These are phyloP conservation scores for Lethenteron reissneri DNA, from an alignment of 2,113 vertebrate genomes.

Conservation along the genomic window DNA sequence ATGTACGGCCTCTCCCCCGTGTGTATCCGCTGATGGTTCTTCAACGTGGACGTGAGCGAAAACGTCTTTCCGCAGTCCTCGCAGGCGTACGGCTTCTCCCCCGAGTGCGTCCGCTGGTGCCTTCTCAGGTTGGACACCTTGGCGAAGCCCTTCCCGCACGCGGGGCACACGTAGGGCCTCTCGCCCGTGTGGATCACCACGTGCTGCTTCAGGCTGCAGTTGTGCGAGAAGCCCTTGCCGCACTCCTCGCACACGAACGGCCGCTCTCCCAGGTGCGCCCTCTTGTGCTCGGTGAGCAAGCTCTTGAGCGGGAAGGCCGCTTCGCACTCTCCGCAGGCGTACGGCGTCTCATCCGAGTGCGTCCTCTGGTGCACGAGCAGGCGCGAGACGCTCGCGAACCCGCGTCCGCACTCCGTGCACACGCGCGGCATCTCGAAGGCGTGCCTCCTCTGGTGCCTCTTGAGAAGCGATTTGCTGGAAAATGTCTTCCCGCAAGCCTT, in stretches of 20 bases:
- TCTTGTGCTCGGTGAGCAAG: neutral
- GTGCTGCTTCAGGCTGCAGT: neutral
- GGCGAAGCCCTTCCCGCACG: neutral
- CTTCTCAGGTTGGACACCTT: neutral
- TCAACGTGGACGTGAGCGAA: conserved; percentile 1
- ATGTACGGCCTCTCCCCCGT: conserved; percentile 5
- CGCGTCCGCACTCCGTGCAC: conserved; percentile 4
- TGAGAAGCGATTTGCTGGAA: neutral
- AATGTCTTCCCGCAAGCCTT: conserved; percentile 4
- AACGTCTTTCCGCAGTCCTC: neutral
- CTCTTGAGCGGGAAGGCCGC: neutral
- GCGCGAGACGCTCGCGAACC: neutral
- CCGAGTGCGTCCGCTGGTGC: neutral
- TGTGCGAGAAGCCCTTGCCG: neutral
- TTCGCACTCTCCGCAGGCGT: neutral
- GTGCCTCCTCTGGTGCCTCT: neutral
- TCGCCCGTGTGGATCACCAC: conserved; percentile 1
- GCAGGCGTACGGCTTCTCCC: conserved; percentile 1
- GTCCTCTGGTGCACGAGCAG: neutral
- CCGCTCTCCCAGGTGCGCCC: conserved; percentile 1
- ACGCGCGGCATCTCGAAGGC: neutral
- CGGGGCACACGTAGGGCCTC: conserved; percentile 1
- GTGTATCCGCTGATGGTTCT: neutral
- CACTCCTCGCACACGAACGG: neutral
- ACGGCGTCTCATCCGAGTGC: neutral